Base-by-base conservation (phyloP, 2,888 invertebrate genomes). In the Noctua fimbriata region DNA sequence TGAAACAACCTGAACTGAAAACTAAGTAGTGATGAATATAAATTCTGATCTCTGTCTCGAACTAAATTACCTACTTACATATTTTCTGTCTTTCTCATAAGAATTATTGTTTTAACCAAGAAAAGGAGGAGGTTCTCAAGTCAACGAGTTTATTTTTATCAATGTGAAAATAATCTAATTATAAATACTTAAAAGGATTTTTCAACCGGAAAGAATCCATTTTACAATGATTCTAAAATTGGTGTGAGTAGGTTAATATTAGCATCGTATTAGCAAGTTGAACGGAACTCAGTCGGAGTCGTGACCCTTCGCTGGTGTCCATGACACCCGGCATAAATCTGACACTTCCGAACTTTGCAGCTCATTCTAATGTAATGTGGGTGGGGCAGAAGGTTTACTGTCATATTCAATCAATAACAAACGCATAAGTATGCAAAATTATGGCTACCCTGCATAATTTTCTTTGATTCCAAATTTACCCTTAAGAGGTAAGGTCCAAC, bases 301-400 rank as follows among this genome's bases (percentile, higher is more conserved):
- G 73, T 36, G 82, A 82, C 84, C 85, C 73, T 70, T 63, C 32
- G n/a, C 69, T 69, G 73, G 44, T 78, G 41, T 58, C 72, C 75
- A 69, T 82, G 84, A 67, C 78, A 63, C 70, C 58, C 55, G 66
- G 41, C 21, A 52, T 78, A 69, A 67, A 85, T 82, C 82, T 82
- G 78, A 85, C 84, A 85, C 73, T 78, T 65, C 18, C 55, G 72
- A 85, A 84, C 78, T 84, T 82, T 72, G 69, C 60, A 73, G 58
- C 72, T 71, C 66, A 63, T 55, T 18, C 36, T 55, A 3, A 32
- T 32, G 41, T 58, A 12, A 12, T 14, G 9, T 0, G 9, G 10
- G 16, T 0, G 2, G 14, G 3, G 0, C 60, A 83, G 71, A 83
- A 83, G 79, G 47, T 41, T 36, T 18, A 69, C 24, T 32, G 14